A percentile compares a stretch with the other conserved stretches of the same genome.
Conservation (phyloP, 2,113 vertebrate species). For the Dromaius novaehollandiae region DNA sequence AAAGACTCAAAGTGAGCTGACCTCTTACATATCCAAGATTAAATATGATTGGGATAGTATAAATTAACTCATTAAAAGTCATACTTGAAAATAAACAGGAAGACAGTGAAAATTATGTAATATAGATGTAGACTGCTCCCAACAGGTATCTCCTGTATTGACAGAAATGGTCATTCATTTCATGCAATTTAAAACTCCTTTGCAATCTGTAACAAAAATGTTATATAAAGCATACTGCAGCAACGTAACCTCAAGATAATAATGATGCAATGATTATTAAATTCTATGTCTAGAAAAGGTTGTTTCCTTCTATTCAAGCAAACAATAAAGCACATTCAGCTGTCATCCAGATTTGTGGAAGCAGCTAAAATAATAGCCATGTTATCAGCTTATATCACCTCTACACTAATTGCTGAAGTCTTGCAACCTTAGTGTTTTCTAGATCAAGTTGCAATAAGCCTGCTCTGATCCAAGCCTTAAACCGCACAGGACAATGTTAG, state of each 20-base stretch:
- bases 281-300: slow-evolving; percentile 45
- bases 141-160: slow-evolving; percentile 5
- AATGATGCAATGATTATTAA: neutral
- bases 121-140: slow-evolving; percentile 19
- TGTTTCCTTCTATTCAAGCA: slow-evolving; percentile 47
- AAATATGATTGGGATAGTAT: neutral
- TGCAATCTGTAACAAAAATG: slow-evolving; percentile 18
- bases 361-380: neutral
- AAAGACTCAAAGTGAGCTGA: neutral
- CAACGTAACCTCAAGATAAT: slow-evolving; percentile 42
- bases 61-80: neutral
- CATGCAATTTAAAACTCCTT: slow-evolving; percentile 37
- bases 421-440: neutral
- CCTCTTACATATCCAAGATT: neutral
- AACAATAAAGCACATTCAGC: slow-evolving; percentile 35
- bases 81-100: slow-evolving; percentile 44
- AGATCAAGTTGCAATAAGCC: neutral
- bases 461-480: neutral
- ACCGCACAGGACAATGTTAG: neutral
- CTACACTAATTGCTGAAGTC: slow-evolving; percentile 14
- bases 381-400: neutral
- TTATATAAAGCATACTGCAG: slow-evolving; percentile 14
- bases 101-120: slow-evolving; percentile 19
- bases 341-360: slow-evolving; percentile 29
- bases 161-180: slow-evolving; percentile 35